phyloP scores from a whole-genome alignment of 2,797 vertebrate genomes.

The Merluccius polli region DNA sequence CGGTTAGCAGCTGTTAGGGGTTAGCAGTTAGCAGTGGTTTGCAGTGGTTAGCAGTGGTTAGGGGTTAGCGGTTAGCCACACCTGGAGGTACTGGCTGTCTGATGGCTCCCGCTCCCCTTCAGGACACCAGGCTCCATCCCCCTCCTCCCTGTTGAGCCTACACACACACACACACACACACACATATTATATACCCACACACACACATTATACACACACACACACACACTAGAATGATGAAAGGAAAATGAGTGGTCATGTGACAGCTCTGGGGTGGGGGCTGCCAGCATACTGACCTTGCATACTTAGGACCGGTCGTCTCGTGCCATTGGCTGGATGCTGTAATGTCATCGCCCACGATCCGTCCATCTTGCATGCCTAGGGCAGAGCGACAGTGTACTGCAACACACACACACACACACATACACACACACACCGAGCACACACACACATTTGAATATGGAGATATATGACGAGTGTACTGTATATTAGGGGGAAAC shows the following conservation, averaged over 20 bases:
- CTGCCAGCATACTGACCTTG: slow-evolving; percentile 69
- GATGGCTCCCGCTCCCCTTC: slow-evolving; percentile 77
- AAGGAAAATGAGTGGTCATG: too few relatives aligned
- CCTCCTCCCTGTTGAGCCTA: slow-evolving; percentile 83
- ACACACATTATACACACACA: background rate
- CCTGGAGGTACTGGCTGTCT: slow-evolving; percentile 85
- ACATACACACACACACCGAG: slow-evolving; percentile 3
- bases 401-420: slow-evolving; percentile 41
- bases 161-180: slow-evolving; percentile 6
- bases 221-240: background rate
- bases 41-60: too few relatives aligned
- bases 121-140: slow-evolving; percentile 88
- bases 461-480: too few relatives aligned
- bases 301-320: slow-evolving; percentile 84
- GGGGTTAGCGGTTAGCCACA: slow-evolving; percentile 36
- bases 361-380: slow-evolving; percentile 88
- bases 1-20: too few relatives aligned
- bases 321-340: slow-evolving; percentile 90
- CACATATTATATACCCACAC: background rate
- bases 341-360: slow-evolving; percentile 83
- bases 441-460: slow-evolving; percentile 7
- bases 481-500: too few relatives aligned
- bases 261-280: background rate
- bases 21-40: too few relatives aligned
- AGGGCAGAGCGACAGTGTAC: slow-evolving; percentile 85